Base-by-base conservation (phyloP, 92 coral and sea anemone genomes). In the Palythoa grandis region DNA sequence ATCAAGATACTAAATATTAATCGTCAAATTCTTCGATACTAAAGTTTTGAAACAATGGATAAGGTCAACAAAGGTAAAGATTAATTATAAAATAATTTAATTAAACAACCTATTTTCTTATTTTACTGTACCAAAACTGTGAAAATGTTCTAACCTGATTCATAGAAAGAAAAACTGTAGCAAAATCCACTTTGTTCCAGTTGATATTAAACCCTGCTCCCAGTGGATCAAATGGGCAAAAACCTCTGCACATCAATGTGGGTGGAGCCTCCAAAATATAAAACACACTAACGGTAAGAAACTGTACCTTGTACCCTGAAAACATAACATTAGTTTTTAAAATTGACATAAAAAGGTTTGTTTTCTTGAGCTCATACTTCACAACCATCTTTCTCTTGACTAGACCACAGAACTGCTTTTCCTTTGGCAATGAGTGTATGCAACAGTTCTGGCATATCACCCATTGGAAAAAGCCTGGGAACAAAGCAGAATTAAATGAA, bases 121-220 rank as follows among this genome's bases (percentile, higher is more conserved):
- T 47, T 23, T 29, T 22, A 52, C n/a, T n/a, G n/a, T n/a, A n/a
- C 5, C 35, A 11, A 39, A 19, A 13, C 20, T 15, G 3, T 14
- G 3, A 52, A 23, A 15, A 83, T 16, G 1, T 19, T n/a, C 90
- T 69, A 71, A 90, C 93, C 85, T 76, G 68, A 68, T 61, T 56
- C 2, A 76, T 23, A 50, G 89, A 83, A 78, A 87, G 78, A 79
- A 94, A 88, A 82, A 97, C 88, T 52, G 90, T 90, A 60, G 89
- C 87, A 80, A 97, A 83, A 43, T 95, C 83, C 15, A 91, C 96
- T 24, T 82, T 93, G 75, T 84, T 86, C 99, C 99, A 97, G 72
- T 97, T 86, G n/a, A 97, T 93, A 86, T 97, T 97, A 86, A 97
- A 97, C 23, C 99, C 99, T 15, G 99, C 99, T 52, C 99, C 99